phyloP scores from a whole-genome alignment of 92 coral and sea anemone species.

The Galaxea fascicularis region DNA sequence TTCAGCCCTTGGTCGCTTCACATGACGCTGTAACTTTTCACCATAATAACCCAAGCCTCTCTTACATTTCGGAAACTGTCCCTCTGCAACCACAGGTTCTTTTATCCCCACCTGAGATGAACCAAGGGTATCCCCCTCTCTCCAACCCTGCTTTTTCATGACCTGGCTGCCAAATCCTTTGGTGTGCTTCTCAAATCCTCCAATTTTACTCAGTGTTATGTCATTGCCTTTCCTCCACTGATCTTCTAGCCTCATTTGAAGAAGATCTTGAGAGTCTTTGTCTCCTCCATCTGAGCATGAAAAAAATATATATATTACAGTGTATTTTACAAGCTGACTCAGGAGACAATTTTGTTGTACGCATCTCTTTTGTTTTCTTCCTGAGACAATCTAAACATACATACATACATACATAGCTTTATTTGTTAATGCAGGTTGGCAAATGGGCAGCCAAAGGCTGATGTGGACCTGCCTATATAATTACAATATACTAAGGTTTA shows the following conservation, averaged over 20 bases:
- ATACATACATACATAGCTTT: no score
- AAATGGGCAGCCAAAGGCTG: no score
- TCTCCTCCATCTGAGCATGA: conserved; percentile 84
- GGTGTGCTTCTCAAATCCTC: conserved; percentile 95
- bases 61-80: conserved; percentile 90
- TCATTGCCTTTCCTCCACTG: conserved; percentile 88
- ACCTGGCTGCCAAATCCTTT: conserved; percentile 90
- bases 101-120: conserved; percentile 83
- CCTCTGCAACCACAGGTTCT: conserved; percentile 89
- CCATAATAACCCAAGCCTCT: conserved; percentile 96
- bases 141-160: conserved; percentile 96
- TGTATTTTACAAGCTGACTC: no score
- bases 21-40: conserved; percentile 83
- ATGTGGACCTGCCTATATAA: no score
- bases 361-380: no score
- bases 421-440: no score
- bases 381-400: no score
- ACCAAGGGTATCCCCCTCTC: conserved; percentile 89
- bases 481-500: no score
- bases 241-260: conserved; percentile 86
- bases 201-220: conserved; percentile 77
- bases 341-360: no score
- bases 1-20: conserved; percentile 83
- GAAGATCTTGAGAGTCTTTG: conserved; percentile 84
- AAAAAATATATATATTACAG: not conserved